Base-by-base conservation (phyloP, 2,888 invertebrate species). In the Cosmorhoe ocellata region DNA sequence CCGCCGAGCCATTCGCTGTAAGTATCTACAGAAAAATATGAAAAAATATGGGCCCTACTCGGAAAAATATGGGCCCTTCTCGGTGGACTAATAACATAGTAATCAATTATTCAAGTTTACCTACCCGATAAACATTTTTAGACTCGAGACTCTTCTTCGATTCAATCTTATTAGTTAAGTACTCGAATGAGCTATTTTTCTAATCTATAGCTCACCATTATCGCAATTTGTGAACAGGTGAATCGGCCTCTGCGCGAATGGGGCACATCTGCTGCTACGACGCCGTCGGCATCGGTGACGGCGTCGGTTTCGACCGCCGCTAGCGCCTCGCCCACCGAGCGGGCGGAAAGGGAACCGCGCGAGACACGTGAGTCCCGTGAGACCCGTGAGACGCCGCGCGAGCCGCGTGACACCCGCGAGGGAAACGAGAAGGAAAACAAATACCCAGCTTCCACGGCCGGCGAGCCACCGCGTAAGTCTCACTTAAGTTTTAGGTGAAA, bases 1-100 rank as follows among this genome's bases (percentile, higher is more conserved):
- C 96, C 0, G 95, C 94, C 1, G 97, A 97, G 81, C 97, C 97
- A 0, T 97, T 97, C 74, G 96, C 97, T 49, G 96, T 98, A 41
- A 95, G 92, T 80, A 6, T 24, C 24, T 24, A 6, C 6, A 6
- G 24, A 6, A 24, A 24, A 24, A 6, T 24, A 5, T 18, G 18
- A 18, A 18, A 2, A 18, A n/a, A n/a, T n/a, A n/a, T n/a, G n/a
- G n/a, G n/a, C n/a, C n/a, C n/a, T n/a, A n/a, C n/a, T n/a, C n/a
- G n/a, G n/a, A n/a, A n/a, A n/a, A n/a, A n/a, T n/a, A n/a, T n/a
- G n/a, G n/a, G n/a, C n/a, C n/a, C n/a, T n/a, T n/a, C n/a, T n/a
- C n/a, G n/a, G n/a, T n/a, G n/a, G n/a, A n/a, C n/a, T n/a, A n/a
- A n/a, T n/a, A n/a, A n/a, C n/a, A n/a, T n/a, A n/a, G n/a, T n/a